Evolutionary conservation across 2,888 invertebrate genomes (phyloP).

Genomic region (Acronicta leporina): DNA sequence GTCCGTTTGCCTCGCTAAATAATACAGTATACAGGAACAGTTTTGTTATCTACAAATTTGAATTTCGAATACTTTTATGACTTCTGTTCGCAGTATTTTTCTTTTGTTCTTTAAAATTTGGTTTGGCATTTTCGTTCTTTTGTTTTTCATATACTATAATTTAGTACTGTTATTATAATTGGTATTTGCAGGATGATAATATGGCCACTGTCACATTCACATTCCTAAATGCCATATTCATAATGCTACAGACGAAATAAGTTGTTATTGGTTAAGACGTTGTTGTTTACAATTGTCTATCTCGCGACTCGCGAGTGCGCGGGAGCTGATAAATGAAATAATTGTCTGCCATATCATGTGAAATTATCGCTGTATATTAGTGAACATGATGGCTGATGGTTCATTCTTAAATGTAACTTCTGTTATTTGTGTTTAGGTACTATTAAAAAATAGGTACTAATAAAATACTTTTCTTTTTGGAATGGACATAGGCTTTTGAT

Average conservation of each 20-base stretch:
- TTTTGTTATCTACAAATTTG: slow-evolving; percentile 61
- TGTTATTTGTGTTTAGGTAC: slow-evolving; percentile 16
- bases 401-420: slow-evolving; percentile 19
- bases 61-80: slow-evolving; percentile 46
- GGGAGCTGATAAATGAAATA: slow-evolving; percentile 41
- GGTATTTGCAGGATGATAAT: neutral
- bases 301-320: slow-evolving; percentile 26
- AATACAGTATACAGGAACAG: slow-evolving; percentile 53
- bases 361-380: slow-evolving; percentile 41
- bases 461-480: too few species aligned
- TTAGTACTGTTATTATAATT: neutral
- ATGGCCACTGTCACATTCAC: neutral
- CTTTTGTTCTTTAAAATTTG: slow-evolving; percentile 20
- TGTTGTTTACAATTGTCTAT: slow-evolving; percentile 23
- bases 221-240: too few species aligned
- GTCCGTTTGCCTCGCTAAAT: slow-evolving; percentile 57
- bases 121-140: slow-evolving; percentile 13
- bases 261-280: slow-evolving; percentile 21
- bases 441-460: too few species aligned
- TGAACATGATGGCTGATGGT: slow-evolving; percentile 29
- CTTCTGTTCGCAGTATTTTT: slow-evolving; percentile 33
- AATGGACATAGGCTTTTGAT: too few species aligned
- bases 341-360: slow-evolving; percentile 43
- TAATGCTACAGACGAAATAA: slow-evolving; percentile 7
- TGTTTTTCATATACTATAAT: slow-evolving; percentile 1